phyloP scores from a whole-genome alignment of 2,888 invertebrate genomes.

The Acrobasis consociella region DNA sequence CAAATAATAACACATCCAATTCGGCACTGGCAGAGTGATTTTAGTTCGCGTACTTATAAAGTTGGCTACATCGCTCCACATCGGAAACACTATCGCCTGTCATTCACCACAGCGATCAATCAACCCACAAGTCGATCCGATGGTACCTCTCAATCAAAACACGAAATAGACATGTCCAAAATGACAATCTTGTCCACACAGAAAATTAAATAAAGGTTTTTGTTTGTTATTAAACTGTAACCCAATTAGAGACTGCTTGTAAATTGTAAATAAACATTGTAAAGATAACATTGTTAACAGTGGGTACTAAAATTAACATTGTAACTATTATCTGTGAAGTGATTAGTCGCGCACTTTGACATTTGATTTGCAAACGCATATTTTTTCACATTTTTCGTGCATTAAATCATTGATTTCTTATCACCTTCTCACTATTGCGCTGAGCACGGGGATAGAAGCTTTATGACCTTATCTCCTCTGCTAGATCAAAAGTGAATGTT shows the following conservation, averaged over 20 bases:
- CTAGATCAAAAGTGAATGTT: no score
- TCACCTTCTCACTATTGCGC: not conserved
- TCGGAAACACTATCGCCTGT: not conserved
- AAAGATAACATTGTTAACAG: conserved; percentile 19
- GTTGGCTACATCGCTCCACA: not conserved
- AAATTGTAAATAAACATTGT: conserved; percentile 20
- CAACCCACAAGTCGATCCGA: not conserved
- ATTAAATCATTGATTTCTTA: not conserved
- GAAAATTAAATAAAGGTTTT: not conserved
- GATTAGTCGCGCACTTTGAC: conserved; percentile 8
- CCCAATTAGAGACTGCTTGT: conserved; percentile 13
- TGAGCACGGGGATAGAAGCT: not conserved
- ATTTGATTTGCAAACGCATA: conserved; percentile 5
- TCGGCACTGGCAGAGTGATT: not conserved
- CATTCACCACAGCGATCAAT: not conserved
- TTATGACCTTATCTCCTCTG: no score
- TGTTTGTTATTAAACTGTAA: not conserved
- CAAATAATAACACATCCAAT: no score
- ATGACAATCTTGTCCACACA: not conserved
- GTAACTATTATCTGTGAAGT: conserved; percentile 1
- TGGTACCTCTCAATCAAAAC: not conserved
- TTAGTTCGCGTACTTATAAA: not conserved
- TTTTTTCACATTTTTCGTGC: not conserved
- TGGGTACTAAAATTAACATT: conserved; percentile 15
- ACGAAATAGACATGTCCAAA: not conserved